phyloP scores from a whole-genome alignment of 2,888 invertebrate genomes.

The Heliconius cydno region DNA sequence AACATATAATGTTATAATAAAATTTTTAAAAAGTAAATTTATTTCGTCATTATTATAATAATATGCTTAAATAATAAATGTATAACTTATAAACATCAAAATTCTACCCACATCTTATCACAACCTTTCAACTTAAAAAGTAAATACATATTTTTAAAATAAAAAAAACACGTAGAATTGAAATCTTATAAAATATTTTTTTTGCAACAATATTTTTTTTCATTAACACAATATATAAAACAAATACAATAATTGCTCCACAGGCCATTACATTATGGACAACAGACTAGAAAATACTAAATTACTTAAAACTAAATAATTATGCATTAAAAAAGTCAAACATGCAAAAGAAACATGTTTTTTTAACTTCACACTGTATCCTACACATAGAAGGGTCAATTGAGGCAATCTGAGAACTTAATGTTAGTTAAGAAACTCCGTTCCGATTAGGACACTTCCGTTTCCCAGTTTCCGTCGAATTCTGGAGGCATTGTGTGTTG shows the following conservation, averaged over 20 bases:
- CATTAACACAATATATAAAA: background rate
- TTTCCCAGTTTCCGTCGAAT: background rate
- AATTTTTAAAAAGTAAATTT: background rate
- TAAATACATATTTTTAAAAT: constrained; percentile 6
- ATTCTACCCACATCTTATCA: constrained; percentile 19
- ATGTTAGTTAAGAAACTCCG: background rate
- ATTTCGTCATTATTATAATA: constrained; percentile 2
- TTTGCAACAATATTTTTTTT: background rate
- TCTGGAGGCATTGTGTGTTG: too few species aligned
- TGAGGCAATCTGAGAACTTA: background rate
- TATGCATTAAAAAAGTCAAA: background rate
- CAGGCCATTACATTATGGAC: constrained; percentile 21
- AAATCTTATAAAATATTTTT: background rate
- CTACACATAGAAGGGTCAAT: background rate
- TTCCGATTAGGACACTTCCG: background rate
- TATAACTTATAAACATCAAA: constrained; percentile 24
- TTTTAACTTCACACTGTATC: background rate
- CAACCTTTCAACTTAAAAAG: constrained; percentile 28
- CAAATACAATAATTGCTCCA: constrained; percentile 13
- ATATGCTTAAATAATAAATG: constrained; percentile 18
- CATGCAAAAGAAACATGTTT: background rate
- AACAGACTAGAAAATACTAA: constrained; percentile 65
- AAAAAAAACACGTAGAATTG: background rate
- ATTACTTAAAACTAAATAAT: constrained; percentile 52
- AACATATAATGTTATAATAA: background rate